Evolutionary conservation across 2,113 vertebrate genomes (phyloP), one percentile per base, ranked within the genome.

Genomic region (Neopipo cinnamomea): DNA sequence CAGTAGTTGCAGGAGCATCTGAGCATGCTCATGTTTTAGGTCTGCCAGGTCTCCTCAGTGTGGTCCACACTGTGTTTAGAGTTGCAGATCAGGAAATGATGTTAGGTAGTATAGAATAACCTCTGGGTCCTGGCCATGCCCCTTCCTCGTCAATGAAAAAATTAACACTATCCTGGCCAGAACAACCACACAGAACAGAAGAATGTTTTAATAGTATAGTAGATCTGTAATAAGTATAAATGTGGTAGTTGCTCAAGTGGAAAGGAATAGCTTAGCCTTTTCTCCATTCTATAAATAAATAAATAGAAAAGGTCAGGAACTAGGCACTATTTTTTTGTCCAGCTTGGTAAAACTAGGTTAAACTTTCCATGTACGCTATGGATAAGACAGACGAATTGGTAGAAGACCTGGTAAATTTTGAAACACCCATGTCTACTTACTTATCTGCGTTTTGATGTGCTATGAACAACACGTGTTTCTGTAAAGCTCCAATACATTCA

Each of bases 361-460:
- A 53, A 27, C 12, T 59, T 67, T 37, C 18, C 5, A 46, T 0
- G 0, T 37, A 28, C 20, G 41, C 24, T 9, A 12, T 20, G 52
- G 31, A 15, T 63, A 41, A 22, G 25, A 17, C 41, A 33, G 33
- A 24, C 12, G 58, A 56, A 56, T 49, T 0, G 1, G 27, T 58
- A n/a, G 63, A 70, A 37, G 7, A 81, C 30, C 7, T 62, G 46
- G 7, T 70, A 35, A 88, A 35, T 68, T 68, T 5, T 71, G 65
- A 68, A 62, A 67, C n/a, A 56, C 1, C 8, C 4, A 5, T 47
- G 13, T 47, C 30, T 74, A 2, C 14, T 59, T 89, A 17, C 31
- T 70, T 52, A 33, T 30, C 20, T 52, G 15, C 59, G 55, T 62
- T 70, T 12, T 65, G 33, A 17, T 78, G 24, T 11, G 2, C 30